Conservation (phyloP, 2,888 invertebrate species). For the Deilephila porcellus region DNA sequence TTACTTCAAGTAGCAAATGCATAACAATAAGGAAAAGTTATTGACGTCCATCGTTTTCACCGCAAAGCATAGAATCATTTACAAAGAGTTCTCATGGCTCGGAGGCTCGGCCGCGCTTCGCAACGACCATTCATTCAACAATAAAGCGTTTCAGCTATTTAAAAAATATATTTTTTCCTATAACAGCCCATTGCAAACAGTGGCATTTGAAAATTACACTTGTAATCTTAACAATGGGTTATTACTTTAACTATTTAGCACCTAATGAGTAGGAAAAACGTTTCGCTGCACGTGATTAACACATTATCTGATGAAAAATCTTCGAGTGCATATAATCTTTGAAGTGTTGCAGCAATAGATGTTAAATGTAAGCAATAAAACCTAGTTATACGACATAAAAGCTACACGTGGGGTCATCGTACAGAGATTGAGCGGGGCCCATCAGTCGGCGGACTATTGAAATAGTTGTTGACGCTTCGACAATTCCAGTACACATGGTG, state of each 20-base stretch:
- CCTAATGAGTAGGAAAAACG: background rate
- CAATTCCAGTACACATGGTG: slow-evolving; percentile 48
- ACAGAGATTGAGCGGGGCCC: slow-evolving; percentile 61
- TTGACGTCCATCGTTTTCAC: slow-evolving; percentile 57
- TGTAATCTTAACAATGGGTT: slow-evolving; percentile 4
- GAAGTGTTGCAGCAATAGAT: background rate
- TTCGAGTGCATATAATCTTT: background rate
- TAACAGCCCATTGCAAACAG: background rate
- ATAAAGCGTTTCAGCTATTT: slow-evolving; percentile 29
- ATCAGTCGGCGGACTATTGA: slow-evolving; percentile 53
- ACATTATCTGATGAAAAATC: background rate
- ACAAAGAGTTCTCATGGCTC: slow-evolving; percentile 61
- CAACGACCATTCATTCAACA: slow-evolving; percentile 39
- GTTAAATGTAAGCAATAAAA: background rate
- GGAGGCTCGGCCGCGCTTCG: slow-evolving; percentile 3
- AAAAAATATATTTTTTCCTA: background rate
- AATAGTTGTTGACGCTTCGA: slow-evolving; percentile 46
- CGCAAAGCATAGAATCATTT: slow-evolving; percentile 31
- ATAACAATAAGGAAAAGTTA: slow-evolving; percentile 66
- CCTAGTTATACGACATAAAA: background rate
- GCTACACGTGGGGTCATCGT: slow-evolving; percentile 59
- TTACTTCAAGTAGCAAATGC: slow-evolving; percentile 60
- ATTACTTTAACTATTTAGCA: background rate
- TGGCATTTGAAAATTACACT: background rate
- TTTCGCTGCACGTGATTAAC: background rate